Conservation (phyloP, 1,140 invertebrate genomes). For the Drosophila watanabei region DNA sequence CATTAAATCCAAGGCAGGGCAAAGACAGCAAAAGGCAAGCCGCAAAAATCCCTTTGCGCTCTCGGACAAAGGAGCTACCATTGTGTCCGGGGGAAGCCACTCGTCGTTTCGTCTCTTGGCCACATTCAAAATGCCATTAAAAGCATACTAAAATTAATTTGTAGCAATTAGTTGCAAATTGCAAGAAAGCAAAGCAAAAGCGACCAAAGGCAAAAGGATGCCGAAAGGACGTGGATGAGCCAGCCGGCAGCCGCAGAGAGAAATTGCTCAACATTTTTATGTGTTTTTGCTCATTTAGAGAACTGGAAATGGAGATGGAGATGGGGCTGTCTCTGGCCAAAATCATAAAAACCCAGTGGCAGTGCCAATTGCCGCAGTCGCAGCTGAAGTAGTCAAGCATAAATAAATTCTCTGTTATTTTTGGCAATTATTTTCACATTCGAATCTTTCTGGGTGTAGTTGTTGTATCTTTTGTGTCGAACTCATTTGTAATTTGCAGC, state of each 20-base stretch:
- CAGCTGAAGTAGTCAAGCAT: constrained; percentile 60
- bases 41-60: constrained; percentile 64
- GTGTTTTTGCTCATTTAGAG: constrained; percentile 79
- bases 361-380: constrained; percentile 47
- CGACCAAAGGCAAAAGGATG: constrained; percentile 37
- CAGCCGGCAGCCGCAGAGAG: constrained; percentile 41
- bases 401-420: constrained; percentile 82
- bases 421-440: constrained; percentile 84
- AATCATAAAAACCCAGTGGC: constrained; percentile 78
- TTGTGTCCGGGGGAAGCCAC: constrained; percentile 49
- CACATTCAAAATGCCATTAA: constrained; percentile 84
- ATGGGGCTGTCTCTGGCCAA: constrained; percentile 50
- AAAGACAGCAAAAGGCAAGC: constrained; percentile 57
- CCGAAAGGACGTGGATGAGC: constrained; percentile 28
- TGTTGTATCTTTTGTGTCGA: constrained; percentile 42
- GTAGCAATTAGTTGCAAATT: constrained; percentile 83
- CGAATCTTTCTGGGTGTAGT: constrained; percentile 38
- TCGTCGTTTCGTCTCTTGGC: constrained; percentile 51
- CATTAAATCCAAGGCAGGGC: constrained; percentile 65
- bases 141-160: constrained; percentile 84
- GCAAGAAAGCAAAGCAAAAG: constrained; percentile 63
- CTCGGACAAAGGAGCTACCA: constrained; percentile 60
- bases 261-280: constrained; percentile 83
- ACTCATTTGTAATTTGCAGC: constrained; percentile 82
- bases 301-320: neutral